A percentile compares a stretch with the other conserved stretches of the same genome.
phyloP scores from a whole-genome alignment of 2,113 vertebrate species.

The Morphnarchus princeps region DNA sequence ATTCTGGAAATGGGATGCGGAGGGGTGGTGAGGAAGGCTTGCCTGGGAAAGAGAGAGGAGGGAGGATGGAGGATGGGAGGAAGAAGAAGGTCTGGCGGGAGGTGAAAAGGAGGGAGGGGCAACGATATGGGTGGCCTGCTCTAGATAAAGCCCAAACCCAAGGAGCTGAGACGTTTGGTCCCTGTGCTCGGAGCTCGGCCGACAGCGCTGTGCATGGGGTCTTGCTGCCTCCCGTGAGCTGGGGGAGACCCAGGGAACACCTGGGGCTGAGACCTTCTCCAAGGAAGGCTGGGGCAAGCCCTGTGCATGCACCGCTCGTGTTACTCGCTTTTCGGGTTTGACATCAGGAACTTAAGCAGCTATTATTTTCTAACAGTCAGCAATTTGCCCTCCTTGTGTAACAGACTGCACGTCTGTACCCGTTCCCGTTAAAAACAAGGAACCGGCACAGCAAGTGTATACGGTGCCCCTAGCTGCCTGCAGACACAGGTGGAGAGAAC shows the following conservation, averaged over 20 bases:
- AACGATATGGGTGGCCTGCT: not conserved
- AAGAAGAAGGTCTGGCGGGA: not conserved
- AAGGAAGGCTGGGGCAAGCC: not conserved
- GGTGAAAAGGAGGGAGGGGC: not conserved
- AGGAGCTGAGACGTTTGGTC: not conserved
- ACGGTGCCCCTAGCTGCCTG: fast-evolving
- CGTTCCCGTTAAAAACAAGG: not conserved
- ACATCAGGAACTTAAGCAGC: not conserved
- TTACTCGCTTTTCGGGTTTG: not conserved
- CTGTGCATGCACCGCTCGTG: fast-evolving
- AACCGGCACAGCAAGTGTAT: not conserved
- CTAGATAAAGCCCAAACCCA: not conserved
- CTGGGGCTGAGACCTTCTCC: fast-evolving
- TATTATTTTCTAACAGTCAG: not conserved
- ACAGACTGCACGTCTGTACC: not conserved
- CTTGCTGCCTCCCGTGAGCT: not conserved
- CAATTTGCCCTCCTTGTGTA: not conserved
- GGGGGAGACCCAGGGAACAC: not conserved
- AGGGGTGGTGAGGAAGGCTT: not conserved
- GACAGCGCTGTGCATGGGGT: fast-evolving
- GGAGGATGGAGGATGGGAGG: not conserved
- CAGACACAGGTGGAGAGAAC: not conserved
- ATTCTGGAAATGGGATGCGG: not conserved
- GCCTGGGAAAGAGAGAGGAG: not conserved
- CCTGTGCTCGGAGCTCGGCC: not conserved